These are phyloP conservation scores for Chymomyza costata DNA, from an alignment of 1,140 invertebrate species.

Conservation along the genomic window DNA sequence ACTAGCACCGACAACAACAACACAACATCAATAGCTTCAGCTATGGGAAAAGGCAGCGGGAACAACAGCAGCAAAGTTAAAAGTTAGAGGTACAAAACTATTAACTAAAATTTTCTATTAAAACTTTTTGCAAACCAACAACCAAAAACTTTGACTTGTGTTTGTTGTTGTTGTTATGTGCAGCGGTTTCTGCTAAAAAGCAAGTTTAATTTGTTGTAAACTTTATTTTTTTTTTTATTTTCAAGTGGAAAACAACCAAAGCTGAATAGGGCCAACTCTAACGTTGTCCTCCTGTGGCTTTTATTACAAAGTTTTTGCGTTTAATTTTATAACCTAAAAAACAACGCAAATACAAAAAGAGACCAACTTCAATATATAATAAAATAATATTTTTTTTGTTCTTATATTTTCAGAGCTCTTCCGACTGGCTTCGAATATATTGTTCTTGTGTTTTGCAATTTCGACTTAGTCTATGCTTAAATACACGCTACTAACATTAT, in stretches of 20 bases:
- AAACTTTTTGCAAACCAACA: slow-evolving; percentile 49
- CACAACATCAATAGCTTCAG: too few species aligned
- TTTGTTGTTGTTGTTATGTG: slow-evolving; percentile 39
- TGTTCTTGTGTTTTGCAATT: slow-evolving; percentile 32
- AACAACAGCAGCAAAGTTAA: background rate
- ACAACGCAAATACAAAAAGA: background rate
- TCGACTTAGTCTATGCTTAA: slow-evolving; percentile 33
- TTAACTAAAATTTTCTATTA: slow-evolving; percentile 72
- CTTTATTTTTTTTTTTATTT: slow-evolving; percentile 37
- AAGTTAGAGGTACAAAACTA: slow-evolving; percentile 53
- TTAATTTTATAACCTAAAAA: background rate
- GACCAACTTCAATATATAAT: background rate
- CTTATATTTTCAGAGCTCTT: slow-evolving; percentile 10
- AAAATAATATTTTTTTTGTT: slow-evolving; percentile 1
- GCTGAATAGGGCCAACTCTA: too few species aligned
- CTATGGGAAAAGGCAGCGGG: too few species aligned
- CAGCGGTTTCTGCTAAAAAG: slow-evolving; percentile 56
- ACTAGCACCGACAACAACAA: slow-evolving; percentile 27
- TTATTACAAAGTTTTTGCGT: background rate
- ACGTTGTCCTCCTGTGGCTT: slow-evolving; percentile 18
- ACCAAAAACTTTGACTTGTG: slow-evolving; percentile 12
- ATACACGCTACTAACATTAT: slow-evolving; percentile 54
- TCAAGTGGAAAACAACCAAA: slow-evolving; percentile 44
- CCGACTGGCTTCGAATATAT: slow-evolving; percentile 21
- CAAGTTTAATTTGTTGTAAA: slow-evolving; percentile 73